A percentile compares a stretch with the other conserved stretches of the same genome.
These are phyloP conservation scores for Dasysyrphus albostriatus DNA, from an alignment of 2,888 invertebrate genomes.

Conservation along the genomic window DNA sequence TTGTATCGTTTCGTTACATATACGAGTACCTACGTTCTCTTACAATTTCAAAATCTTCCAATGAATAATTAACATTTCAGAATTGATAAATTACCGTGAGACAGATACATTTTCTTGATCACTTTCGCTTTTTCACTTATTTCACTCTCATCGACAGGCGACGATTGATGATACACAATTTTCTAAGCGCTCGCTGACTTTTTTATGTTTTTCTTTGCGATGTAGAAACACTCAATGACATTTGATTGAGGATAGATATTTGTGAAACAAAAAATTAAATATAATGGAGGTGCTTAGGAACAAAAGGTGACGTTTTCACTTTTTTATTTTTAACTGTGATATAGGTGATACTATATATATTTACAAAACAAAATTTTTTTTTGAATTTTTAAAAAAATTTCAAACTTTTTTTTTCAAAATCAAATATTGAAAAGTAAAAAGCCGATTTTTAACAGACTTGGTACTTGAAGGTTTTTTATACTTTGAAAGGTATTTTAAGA, in stretches of 20 bases:
- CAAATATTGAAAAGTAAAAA: too few species aligned
- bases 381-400: too few species aligned
- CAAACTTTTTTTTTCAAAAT: too few species aligned
- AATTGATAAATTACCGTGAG: constrained; percentile 43
- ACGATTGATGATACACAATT: constrained; percentile 37
- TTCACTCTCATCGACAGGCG: constrained; percentile 44
- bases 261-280: background rate
- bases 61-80: constrained; percentile 50
- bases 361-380: too few species aligned
- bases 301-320: too few species aligned
- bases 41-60: constrained; percentile 17
- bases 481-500: too few species aligned
- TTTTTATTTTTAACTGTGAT: too few species aligned
- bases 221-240: background rate
- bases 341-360: too few species aligned
- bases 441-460: too few species aligned
- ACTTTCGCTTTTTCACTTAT: constrained; percentile 43
- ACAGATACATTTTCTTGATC: constrained; percentile 61
- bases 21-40: background rate
- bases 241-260: background rate
- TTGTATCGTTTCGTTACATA: too few species aligned
- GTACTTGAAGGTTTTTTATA: too few species aligned
- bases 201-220: constrained; percentile 5
- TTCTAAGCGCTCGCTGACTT: constrained; percentile 5
- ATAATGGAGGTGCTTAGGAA: too few species aligned